Evolutionary conservation across 2,888 invertebrate genomes (phyloP).

Genomic region (Eupithecia insigniata): DNA sequence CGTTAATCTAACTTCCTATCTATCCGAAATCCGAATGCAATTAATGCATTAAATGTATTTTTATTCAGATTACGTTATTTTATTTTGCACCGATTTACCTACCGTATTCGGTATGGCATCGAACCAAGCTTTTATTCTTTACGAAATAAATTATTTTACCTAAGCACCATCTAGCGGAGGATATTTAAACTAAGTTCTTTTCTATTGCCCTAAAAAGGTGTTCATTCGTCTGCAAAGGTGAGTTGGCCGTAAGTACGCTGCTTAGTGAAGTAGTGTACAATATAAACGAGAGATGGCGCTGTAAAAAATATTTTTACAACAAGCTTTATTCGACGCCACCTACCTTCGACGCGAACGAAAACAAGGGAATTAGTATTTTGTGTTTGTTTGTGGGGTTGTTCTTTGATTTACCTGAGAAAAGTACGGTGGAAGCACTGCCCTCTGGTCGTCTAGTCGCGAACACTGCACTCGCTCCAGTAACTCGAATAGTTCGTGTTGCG

Average conservation of each 20-base stretch:
- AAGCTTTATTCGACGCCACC: not conserved
- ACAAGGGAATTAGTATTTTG: not conserved
- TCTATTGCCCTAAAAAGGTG: not conserved
- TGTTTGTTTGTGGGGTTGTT: not conserved
- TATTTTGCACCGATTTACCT: not conserved
- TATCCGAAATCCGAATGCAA: too few species aligned
- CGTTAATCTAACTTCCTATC: not conserved
- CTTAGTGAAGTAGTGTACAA: not conserved
- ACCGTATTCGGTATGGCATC: not conserved
- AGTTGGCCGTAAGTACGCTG: not conserved
- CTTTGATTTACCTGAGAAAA: slow-evolving; percentile 90
- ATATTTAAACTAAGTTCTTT: slow-evolving; percentile 4
- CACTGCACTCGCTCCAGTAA: slow-evolving; percentile 97
- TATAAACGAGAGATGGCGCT: slow-evolving; percentile 32
- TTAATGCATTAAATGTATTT: too few species aligned
- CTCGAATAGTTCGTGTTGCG: slow-evolving; percentile 93
- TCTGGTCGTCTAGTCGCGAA: slow-evolving; percentile 97
- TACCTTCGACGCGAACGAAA: not conserved
- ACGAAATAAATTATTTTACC: not conserved
- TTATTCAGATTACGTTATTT: not conserved
- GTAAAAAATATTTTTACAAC: not conserved
- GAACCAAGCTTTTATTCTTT: not conserved
- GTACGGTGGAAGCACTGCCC: slow-evolving; percentile 96
- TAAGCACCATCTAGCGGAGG: slow-evolving; percentile 19
- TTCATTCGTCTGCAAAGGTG: not conserved